Evolutionary conservation across 2,797 vertebrate genomes (phyloP).

Genomic region (Channa striata): DNA sequence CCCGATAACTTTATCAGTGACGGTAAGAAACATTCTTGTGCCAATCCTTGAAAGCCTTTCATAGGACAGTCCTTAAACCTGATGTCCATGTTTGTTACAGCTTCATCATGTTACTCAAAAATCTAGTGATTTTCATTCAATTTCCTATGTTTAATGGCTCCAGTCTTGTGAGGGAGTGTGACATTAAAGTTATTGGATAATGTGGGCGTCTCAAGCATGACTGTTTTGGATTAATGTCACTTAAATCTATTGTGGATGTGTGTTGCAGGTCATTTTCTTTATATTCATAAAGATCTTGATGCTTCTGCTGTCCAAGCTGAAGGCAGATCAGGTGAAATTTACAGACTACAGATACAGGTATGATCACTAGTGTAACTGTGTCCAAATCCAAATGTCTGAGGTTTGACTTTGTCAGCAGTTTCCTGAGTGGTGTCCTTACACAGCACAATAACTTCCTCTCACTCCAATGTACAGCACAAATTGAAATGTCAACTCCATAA

Average conservation of each 20-base stretch:
- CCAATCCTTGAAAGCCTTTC: background rate
- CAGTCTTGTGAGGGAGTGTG: slow-evolving; percentile 61
- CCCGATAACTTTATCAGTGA: slow-evolving; percentile 89
- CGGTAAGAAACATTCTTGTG: slow-evolving; percentile 83
- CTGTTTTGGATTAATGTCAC: background rate
- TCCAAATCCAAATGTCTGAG: background rate
- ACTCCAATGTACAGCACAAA: slow-evolving; percentile 9
- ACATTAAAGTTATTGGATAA: slow-evolving; percentile 2
- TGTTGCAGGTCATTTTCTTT: slow-evolving; percentile 91
- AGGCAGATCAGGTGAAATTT: slow-evolving; percentile 93
- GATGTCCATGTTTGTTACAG: background rate
- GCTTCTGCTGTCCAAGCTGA: slow-evolving; percentile 94
- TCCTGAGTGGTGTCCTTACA: background rate
- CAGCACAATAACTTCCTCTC: slow-evolving; percentile 8
- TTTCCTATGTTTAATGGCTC: background rate
- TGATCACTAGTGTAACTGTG: background rate
- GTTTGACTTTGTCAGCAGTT: slow-evolving; percentile 12
- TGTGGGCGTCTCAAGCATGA: slow-evolving; percentile 16
- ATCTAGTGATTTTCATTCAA: background rate
- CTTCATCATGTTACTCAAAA: background rate
- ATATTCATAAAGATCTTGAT: slow-evolving; percentile 96
- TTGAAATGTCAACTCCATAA: slow-evolving; percentile 34
- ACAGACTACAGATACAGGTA: slow-evolving; percentile 98
- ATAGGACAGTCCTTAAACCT: background rate
- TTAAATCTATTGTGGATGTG: slow-evolving; percentile 34